A percentile compares a stretch with the other conserved stretches of the same genome.
phyloP scores from a whole-genome alignment of 2,797 vertebrate species.

The Tarsius wallacei region DNA sequence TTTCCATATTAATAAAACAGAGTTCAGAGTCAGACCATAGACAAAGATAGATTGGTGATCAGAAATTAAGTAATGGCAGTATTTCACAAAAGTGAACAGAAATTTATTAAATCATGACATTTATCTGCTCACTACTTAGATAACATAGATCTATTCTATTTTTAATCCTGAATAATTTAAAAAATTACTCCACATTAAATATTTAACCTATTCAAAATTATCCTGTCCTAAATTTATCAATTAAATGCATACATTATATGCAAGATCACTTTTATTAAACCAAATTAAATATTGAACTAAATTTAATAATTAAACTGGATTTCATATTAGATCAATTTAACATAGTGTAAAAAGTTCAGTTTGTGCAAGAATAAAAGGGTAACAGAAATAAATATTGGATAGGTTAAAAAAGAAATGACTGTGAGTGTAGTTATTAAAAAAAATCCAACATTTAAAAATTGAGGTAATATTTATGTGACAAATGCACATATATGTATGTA shows the following conservation, averaged over 20 bases:
- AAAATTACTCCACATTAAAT: constrained; percentile 91
- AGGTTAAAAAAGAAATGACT: constrained; percentile 81
- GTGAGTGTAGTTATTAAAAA: constrained; percentile 70
- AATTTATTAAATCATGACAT: constrained; percentile 88
- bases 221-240: constrained; percentile 90
- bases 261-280: constrained; percentile 91
- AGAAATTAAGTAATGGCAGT: constrained; percentile 85
- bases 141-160: constrained; percentile 89
- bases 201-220: constrained; percentile 92
- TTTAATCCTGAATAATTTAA: constrained; percentile 92
- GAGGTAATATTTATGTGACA: not conserved
- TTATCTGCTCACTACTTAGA: constrained; percentile 88
- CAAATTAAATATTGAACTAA: constrained; percentile 93
- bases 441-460: constrained; percentile 40
- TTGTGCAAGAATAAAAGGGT: constrained; percentile 81
- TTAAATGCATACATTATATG: constrained; percentile 91
- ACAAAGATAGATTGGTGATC: constrained; percentile 86
- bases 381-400: constrained; percentile 88
- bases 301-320: constrained; percentile 93
- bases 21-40: constrained; percentile 60
- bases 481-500: not conserved
- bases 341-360: constrained; percentile 86
- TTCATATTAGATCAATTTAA: constrained; percentile 90
- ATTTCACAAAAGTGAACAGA: constrained; percentile 83
- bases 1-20: constrained; percentile 73